Conservation (phyloP, 2,888 invertebrate species). For the Spilarctia lutea region DNA sequence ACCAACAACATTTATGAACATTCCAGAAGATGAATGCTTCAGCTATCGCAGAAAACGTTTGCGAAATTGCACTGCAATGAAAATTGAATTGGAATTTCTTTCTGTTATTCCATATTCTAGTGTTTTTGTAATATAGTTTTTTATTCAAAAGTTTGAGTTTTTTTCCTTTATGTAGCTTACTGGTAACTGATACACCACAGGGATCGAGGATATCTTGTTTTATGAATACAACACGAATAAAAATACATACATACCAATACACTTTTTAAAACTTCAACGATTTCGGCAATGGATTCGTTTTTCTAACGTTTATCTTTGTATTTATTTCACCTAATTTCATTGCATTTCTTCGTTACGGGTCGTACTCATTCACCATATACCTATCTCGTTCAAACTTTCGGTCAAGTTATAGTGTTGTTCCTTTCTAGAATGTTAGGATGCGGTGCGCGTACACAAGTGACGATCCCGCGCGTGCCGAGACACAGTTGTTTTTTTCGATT, state of each 20-base stretch:
- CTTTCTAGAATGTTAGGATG: slow-evolving; percentile 69
- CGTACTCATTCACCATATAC: slow-evolving; percentile 75
- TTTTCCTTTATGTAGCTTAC: not conserved
- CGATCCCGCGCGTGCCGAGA: slow-evolving; percentile 78
- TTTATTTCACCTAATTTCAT: slow-evolving; percentile 84
- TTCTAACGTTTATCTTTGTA: slow-evolving; percentile 65
- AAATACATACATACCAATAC: too few species aligned
- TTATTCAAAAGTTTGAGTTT: not conserved
- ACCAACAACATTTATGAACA: slow-evolving; percentile 35
- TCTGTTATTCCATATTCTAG: not conserved
- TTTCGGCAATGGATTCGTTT: not conserved
- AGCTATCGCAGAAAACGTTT: slow-evolving; percentile 3
- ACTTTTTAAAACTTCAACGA: not conserved
- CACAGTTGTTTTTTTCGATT: slow-evolving; percentile 62
- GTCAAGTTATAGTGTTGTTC: slow-evolving; percentile 51
- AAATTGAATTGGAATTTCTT: not conserved
- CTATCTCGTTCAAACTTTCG: slow-evolving; percentile 55
- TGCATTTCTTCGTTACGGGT: slow-evolving; percentile 77
- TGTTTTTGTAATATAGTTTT: slow-evolving; percentile 11
- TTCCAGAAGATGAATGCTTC: slow-evolving; percentile 19
- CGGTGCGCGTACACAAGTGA: slow-evolving; percentile 71
- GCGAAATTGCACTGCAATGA: slow-evolving; percentile 9
- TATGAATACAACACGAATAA: too few species aligned
- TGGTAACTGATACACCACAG: not conserved
- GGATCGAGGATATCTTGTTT: too few species aligned